These are phyloP conservation scores for Morpho deidamia DNA, from an alignment of 2,888 invertebrate species.

Conservation along the genomic window DNA sequence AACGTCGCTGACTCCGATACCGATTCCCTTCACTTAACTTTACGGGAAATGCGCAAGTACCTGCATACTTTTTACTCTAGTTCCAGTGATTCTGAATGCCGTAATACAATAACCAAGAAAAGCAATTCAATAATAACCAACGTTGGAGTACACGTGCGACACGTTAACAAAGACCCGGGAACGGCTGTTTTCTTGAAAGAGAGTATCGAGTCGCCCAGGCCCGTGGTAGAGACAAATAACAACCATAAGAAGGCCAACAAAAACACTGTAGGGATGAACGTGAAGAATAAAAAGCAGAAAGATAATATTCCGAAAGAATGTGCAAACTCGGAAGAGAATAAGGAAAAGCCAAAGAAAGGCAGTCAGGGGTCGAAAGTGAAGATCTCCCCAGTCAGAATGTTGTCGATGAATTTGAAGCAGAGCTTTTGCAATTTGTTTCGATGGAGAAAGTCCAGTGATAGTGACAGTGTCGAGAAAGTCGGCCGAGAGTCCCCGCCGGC, in stretches of 20 bases:
- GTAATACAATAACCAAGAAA: conserved; percentile 68
- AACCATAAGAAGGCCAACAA: conserved; percentile 70
- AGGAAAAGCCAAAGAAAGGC: conserved; percentile 55
- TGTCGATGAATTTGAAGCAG: conserved; percentile 88
- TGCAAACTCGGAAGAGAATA: conserved; percentile 56
- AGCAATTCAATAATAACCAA: conserved; percentile 64
- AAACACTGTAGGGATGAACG: conserved; percentile 78
- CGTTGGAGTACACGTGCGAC: conserved; percentile 55
- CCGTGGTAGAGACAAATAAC: conserved; percentile 58
- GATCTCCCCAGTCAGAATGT: conserved; percentile 81
- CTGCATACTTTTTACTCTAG: conserved; percentile 89
- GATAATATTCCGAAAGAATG: conserved; percentile 48
- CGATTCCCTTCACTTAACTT: conserved; percentile 88
- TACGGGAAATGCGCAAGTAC: conserved; percentile 90
- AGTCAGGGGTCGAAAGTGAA: conserved; percentile 66
- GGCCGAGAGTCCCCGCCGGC: conserved; percentile 54
- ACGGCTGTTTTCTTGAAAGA: conserved; percentile 54
- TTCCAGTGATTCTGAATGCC: conserved; percentile 81
- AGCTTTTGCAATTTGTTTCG: conserved; percentile 91
- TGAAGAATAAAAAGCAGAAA: conserved; percentile 80
- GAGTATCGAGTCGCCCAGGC: conserved; percentile 46
- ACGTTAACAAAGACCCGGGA: conserved; percentile 49
- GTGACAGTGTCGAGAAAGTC: conserved; percentile 43
- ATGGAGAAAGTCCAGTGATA: conserved; percentile 67
- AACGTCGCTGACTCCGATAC: conserved; percentile 75